A percentile compares a stretch with the other conserved stretches of the same genome.
These are phyloP conservation scores for Heliornis fulica DNA, from an alignment of 2,113 vertebrate species.

Conservation along the genomic window DNA sequence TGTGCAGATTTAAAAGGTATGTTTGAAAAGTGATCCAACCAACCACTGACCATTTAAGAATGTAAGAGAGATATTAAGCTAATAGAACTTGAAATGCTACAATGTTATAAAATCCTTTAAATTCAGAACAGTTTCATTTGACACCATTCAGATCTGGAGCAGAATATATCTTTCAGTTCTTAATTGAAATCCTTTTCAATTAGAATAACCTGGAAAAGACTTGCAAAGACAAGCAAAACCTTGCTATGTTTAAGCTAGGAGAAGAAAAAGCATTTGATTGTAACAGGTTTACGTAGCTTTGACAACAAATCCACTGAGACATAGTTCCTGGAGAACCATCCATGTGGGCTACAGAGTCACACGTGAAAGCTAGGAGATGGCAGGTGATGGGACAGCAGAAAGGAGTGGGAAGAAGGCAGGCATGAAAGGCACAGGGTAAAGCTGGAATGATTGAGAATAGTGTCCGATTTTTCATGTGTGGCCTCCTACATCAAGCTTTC, in stretches of 20 bases:
- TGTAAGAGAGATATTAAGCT: not conserved
- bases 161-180: not conserved
- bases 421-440: not conserved
- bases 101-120: not conserved
- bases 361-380: rapidly evolving
- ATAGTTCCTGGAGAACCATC: not conserved
- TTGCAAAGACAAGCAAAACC: too few species aligned
- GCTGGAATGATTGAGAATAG: not conserved
- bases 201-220: not conserved
- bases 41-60: not conserved
- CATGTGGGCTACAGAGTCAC: too few species aligned
- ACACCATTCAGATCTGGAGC: not conserved
- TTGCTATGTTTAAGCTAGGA: not conserved
- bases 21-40: not conserved
- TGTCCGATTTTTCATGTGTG: not conserved
- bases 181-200: not conserved
- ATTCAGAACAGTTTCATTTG: not conserved
- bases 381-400: not conserved
- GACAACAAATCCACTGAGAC: not conserved
- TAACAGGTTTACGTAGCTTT: not conserved
- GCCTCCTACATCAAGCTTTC: not conserved
- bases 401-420: not conserved
- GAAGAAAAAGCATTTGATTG: not conserved
- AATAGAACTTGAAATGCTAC: not conserved
- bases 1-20: not conserved